A percentile compares a stretch with the other conserved stretches of the same genome.
These are phyloP conservation scores for Micrasema longulum DNA, from an alignment of 1,140 invertebrate genomes.

Conservation along the genomic window DNA sequence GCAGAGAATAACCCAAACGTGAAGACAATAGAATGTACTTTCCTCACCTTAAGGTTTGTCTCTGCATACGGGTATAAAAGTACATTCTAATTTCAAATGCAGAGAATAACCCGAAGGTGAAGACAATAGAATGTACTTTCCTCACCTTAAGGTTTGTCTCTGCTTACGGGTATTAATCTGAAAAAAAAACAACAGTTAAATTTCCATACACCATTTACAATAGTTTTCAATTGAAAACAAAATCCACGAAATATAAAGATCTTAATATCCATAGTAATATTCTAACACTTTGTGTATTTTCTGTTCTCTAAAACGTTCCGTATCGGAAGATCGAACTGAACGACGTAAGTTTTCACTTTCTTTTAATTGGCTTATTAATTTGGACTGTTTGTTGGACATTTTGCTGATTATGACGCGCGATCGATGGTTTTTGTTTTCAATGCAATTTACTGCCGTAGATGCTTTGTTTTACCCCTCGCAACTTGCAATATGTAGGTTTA, in stretches of 20 bases:
- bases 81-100: too few relatives aligned
- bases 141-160: too few relatives aligned
- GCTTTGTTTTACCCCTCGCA: too few relatives aligned
- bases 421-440: slow-evolving; percentile 34
- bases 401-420: slow-evolving; percentile 7
- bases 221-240: slow-evolving; percentile 40
- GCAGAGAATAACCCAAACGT: too few relatives aligned
- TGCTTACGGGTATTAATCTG: too few relatives aligned
- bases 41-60: too few relatives aligned
- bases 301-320: slow-evolving; percentile 29
- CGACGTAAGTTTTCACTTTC: slow-evolving; percentile 37
- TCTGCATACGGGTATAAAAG: too few relatives aligned
- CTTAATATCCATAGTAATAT: neutral
- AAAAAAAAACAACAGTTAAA: too few relatives aligned
- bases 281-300: slow-evolving; percentile 25
- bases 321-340: slow-evolving; percentile 46
- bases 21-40: too few relatives aligned
- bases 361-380: slow-evolving; percentile 40
- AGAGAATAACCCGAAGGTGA: too few relatives aligned
- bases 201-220: neutral
- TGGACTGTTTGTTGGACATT: slow-evolving; percentile 20
- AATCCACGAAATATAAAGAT: slow-evolving; percentile 17
- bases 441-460: neutral
- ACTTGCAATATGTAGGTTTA: too few relatives aligned
- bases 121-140: too few relatives aligned